These are phyloP conservation scores for Dermochelys coriacea DNA, from an alignment of 2,797 vertebrate species.

Conservation along the genomic window DNA sequence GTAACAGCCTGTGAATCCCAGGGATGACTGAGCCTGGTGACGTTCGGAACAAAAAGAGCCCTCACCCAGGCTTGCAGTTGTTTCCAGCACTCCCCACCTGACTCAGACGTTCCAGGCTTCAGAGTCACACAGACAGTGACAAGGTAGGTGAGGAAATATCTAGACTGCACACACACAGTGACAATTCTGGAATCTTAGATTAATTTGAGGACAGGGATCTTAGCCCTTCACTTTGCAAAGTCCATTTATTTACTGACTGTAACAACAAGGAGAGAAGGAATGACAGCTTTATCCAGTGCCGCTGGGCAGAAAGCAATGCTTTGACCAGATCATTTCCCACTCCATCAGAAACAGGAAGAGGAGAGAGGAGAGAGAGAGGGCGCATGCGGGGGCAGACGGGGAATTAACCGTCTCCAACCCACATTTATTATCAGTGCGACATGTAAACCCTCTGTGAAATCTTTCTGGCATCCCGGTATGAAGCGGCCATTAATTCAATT, in stretches of 20 bases:
- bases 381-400: too few relatives aligned
- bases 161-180: neutral
- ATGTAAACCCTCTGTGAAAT: rapidly evolving
- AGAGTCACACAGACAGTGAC: neutral
- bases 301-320: too few relatives aligned
- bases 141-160: neutral
- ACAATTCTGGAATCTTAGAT: neutral
- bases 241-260: too few relatives aligned
- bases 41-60: neutral
- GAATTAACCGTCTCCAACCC: neutral
- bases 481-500: rapidly evolving
- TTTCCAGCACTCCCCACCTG: too few relatives aligned
- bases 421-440: neutral
- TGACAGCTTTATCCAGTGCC: neutral
- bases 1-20: neutral
- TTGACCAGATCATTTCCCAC: neutral
- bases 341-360: neutral
- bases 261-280: neutral
- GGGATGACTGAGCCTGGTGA: neutral
- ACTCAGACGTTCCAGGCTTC: neutral
- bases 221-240: too few relatives aligned
- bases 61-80: neutral
- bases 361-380: neutral
- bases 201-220: too few relatives aligned
- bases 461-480: neutral